Evolutionary conservation across 2,113 vertebrate genomes (phyloP), one percentile per base, ranked within the genome.

Genomic region (Ctenodactylus gundi): DNA sequence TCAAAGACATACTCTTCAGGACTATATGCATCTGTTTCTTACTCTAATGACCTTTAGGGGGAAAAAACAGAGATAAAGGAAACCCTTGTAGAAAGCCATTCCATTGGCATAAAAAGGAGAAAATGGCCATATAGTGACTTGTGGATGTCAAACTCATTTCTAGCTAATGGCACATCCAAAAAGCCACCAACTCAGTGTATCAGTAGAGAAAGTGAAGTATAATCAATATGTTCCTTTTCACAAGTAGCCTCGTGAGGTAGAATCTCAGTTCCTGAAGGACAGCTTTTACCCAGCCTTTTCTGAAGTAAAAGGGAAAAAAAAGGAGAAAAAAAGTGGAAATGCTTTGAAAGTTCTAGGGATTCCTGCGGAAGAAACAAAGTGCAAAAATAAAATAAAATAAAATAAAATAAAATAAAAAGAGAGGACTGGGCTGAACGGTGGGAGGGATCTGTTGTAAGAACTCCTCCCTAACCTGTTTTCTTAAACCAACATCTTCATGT

Each of bases 1-100:
- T 98, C 98, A 98, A 98, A 98, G 98, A 96, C 95, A 96, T 92
- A 93, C 92, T 97, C 93, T 95, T 96, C 96, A 96, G 97, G 97
- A 95, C 93, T 68, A 93, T 94, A 97, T 34, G 97, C 98, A 98
- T 98, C 98, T 98, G 98, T 93, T 98, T 96, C 94, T 94, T 97
- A 97, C 92, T 97, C 96, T 97, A 97, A 97, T 97, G 97, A 98
- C 95, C 95, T 95, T 93, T 25, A 27, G n/a, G n/a, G n/a, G n/a
- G n/a, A 44, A 72, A 89, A 25, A 93, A 41, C 49, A 18, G 44
- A 58, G 73, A 53, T 72, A 64, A 96, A 95, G 97, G 96, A 96
- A 97, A 91, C 39, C 77, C 62, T 80, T 96, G 60, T 76, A 96
- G 96, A 96, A 90, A 95, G 90, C 83, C 96, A 97, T 96, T 96